These are phyloP conservation scores for Ostrea edulis DNA, from an alignment of 1,140 invertebrate genomes.

Conservation along the genomic window DNA sequence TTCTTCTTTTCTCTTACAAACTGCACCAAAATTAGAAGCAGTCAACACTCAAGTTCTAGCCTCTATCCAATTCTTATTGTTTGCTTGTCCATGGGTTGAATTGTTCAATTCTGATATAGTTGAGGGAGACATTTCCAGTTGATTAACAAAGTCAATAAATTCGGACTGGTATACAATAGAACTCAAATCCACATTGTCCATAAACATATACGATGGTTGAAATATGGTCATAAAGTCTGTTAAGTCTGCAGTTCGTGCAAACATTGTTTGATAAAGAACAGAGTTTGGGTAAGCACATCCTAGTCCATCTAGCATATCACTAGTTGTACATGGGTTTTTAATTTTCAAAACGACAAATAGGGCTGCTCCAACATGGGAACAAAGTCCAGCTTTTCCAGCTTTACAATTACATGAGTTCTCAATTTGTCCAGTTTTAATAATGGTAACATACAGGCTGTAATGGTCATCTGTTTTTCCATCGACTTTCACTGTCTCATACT, in stretches of 20 bases:
- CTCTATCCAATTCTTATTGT: slow-evolving; percentile 25
- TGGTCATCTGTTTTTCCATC: not conserved
- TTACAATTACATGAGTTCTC: no score
- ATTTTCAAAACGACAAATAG: not conserved
- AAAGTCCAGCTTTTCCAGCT: no score
- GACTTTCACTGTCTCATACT: slow-evolving; percentile 41
- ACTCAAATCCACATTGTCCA: not conserved
- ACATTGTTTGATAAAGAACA: slow-evolving; percentile 32
- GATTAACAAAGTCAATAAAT: slow-evolving; percentile 11
- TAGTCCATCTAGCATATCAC: slow-evolving; percentile 19
- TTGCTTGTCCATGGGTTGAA: slow-evolving; percentile 21
- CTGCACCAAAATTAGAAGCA: slow-evolving; percentile 36
- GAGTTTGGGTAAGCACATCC: not conserved
- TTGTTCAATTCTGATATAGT: not conserved
- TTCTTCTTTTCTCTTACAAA: not conserved
- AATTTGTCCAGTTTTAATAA: no score
- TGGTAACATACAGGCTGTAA: no score
- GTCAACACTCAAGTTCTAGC: not conserved
- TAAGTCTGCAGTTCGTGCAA: not conserved
- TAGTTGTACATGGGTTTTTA: not conserved
- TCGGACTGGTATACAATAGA: not conserved
- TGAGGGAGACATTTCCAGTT: not conserved
- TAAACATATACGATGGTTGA: not conserved
- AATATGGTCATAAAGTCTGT: not conserved
- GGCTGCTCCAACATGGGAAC: no score